Evolutionary conservation across 2,797 vertebrate species (phyloP).

Genomic region (Anisognathus igniventris): DNA sequence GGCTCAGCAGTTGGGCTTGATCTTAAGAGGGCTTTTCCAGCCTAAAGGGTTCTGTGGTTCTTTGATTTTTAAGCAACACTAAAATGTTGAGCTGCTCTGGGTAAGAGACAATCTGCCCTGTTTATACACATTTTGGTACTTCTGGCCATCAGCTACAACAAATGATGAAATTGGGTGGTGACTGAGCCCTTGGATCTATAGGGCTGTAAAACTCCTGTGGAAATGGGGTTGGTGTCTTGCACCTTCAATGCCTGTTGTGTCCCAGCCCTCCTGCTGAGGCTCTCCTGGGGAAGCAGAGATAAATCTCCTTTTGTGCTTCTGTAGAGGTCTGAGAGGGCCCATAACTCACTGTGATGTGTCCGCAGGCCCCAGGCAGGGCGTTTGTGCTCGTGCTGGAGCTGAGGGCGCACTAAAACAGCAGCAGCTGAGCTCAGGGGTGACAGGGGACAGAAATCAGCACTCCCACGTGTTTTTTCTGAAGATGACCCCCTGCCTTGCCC

Average conservation of each 20-base stretch:
- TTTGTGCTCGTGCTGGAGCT: background rate
- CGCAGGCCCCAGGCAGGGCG: background rate
- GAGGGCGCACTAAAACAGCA: background rate
- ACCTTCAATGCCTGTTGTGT: accelerated
- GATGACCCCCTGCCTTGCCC: background rate
- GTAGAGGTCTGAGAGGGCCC: background rate
- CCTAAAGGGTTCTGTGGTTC: background rate
- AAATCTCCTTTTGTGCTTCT: background rate
- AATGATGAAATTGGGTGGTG: background rate
- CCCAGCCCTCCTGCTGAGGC: background rate
- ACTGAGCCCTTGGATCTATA: background rate
- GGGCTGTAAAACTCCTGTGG: background rate
- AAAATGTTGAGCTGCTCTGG: background rate
- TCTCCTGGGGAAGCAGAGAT: background rate
- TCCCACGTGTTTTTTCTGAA: accelerated
- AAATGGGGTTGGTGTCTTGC: background rate
- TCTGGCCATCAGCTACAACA: background rate
- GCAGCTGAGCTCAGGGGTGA: background rate
- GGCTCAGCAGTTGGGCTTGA: background rate
- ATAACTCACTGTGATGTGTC: background rate
- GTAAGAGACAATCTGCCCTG: background rate
- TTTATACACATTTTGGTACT: background rate
- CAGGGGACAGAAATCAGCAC: background rate
- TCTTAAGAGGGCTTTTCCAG: background rate
- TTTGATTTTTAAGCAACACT: background rate